Base-by-base conservation (phyloP, 1,140 invertebrate genomes). In the Cherax quadricarinatus region DNA sequence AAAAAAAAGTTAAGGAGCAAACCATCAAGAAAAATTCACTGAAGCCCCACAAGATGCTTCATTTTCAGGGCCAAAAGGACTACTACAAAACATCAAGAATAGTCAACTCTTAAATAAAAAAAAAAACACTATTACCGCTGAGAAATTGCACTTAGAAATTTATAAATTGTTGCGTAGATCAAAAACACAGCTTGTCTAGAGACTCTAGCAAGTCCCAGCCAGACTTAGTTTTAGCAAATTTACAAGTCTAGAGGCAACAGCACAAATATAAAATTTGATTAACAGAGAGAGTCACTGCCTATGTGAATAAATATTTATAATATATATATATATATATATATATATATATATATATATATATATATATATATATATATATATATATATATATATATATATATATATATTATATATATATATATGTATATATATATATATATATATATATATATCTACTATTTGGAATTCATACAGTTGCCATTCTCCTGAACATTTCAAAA, bases 111-210 rank as follows among this genome's bases (percentile, higher is more conserved):
- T 49, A 78, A 78, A 41, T 80, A 21, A 18, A 51, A 79, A 62
- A 91, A 60, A 78, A 62, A 90, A 85, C n/a, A 73, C 62, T 84
- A 21, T 89, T 89, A 78, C 62, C 82, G 73, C 41, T 87, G 57
- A 91, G 88, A 91, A 88, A 91, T 91, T 88, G 89, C 90, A 88
- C 80, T 91, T 91, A 81, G 93, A 93, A 91, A 91, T 93, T 93
- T 87, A 91, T 70, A 88, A 73, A 88, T 51, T 91, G 83, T 88
- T 93, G 83, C 86, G 85, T 88, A 91, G 93, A 85, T 81, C 86
- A 90, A 85, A 91, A 86, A 84, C 84, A 84, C 80, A 78, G 41
- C 51, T 87, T 41, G 41, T 84, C 62, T 21, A 24, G 83, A 48
- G 78, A n/a, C 21, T 24, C 21, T 24, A 53, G 24, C 53, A 75